Conservation (phyloP, 2,113 vertebrate species). For the Oceanodroma tethys region DNA sequence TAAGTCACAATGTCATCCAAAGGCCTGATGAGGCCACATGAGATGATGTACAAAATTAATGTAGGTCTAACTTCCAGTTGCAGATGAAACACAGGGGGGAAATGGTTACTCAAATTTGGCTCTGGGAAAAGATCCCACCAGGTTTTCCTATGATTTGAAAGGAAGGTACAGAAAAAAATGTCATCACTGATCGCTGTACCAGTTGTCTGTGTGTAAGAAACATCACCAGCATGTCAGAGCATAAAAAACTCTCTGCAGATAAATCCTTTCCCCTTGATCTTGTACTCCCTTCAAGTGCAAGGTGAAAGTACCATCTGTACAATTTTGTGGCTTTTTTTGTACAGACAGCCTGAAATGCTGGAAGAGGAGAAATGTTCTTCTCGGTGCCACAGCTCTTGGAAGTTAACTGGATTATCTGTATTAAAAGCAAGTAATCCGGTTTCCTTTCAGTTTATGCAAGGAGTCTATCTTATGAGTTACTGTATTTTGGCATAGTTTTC, state of each 20-base stretch:
- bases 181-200: not conserved
- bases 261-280: not conserved
- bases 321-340: not conserved
- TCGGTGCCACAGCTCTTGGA: not conserved
- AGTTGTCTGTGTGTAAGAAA: not conserved
- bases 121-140: not conserved
- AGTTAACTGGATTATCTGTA: not conserved
- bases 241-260: not conserved
- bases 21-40: not conserved
- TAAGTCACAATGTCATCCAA: not conserved
- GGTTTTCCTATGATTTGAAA: not conserved
- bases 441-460: not conserved
- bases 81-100: not conserved
- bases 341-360: not conserved
- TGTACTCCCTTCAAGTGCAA: not conserved
- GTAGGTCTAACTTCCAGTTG: not conserved
- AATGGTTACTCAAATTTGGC: not conserved
- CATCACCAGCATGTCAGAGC: not conserved
- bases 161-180: not conserved
- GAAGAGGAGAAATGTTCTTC: not conserved
- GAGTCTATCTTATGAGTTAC: not conserved
- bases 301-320: not conserved
- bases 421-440: not conserved
- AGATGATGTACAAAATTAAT: not conserved
- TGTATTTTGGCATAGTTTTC: not conserved